phyloP scores from a whole-genome alignment of 2,113 vertebrate genomes.

The Delphinus delphis region DNA sequence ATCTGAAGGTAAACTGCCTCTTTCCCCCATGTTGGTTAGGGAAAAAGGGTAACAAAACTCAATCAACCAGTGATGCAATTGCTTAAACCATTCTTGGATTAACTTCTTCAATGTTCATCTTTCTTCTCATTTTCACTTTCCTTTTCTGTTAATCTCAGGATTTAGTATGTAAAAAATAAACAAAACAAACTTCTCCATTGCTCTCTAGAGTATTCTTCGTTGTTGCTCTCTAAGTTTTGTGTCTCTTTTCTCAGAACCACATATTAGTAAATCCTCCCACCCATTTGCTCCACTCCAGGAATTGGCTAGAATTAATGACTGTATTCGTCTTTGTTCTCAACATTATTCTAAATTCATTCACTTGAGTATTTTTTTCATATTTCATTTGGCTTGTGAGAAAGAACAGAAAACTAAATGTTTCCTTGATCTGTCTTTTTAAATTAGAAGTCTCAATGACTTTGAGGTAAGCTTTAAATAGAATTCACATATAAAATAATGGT shows the following conservation, averaged over 20 bases:
- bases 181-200: too few species aligned
- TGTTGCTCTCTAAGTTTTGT: neutral
- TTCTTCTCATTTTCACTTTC: neutral
- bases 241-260: neutral
- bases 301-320: neutral
- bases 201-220: neutral
- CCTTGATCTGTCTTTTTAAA: neutral
- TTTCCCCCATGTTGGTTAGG: neutral
- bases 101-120: neutral
- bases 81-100: neutral
- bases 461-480: neutral
- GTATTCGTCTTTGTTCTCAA: neutral
- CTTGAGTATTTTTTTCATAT: neutral
- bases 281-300: neutral
- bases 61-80: too few species aligned
- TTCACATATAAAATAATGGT: neutral
- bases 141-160: neutral
- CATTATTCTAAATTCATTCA: neutral
- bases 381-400: neutral
- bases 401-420: neutral
- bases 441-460: neutral
- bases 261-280: neutral
- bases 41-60: neutral
- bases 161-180: neutral
- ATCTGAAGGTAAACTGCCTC: neutral